Percentiles rank a stretch among this genome's conserved stretches.
These are phyloP conservation scores for Armadillidium nasatum DNA, from an alignment of 1,140 invertebrate species.

Conservation along the genomic window DNA sequence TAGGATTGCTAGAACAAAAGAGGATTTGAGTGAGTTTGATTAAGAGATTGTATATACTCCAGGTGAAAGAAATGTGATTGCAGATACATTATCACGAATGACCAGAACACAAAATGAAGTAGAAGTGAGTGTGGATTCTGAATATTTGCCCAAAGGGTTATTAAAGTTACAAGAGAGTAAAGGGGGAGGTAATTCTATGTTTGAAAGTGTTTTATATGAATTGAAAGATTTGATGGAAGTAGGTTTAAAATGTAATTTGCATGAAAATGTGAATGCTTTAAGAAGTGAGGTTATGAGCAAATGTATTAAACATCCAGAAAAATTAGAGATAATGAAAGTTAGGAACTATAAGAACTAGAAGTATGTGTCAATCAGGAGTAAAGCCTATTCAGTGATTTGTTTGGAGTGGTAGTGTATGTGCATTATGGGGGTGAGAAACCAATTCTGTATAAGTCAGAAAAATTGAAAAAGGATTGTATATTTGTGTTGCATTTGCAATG, in stretches of 20 bases:
- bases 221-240: neutral
- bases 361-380: neutral
- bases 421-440: neutral
- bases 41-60: neutral
- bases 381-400: neutral
- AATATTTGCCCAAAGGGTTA: too few relatives aligned
- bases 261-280: neutral
- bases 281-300: neutral
- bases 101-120: neutral
- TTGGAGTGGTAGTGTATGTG: neutral
- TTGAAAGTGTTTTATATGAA: neutral
- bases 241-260: neutral
- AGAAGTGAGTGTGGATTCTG: too few relatives aligned
- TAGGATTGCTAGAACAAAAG: neutral
- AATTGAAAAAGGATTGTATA: neutral
- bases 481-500: conserved; percentile 1
- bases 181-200: conserved; percentile 14
- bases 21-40: conserved; percentile 18
- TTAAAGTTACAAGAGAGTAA: too few relatives aligned
- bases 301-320: neutral
- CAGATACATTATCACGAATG: neutral
- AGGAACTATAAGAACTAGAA: neutral
- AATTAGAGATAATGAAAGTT: neutral
- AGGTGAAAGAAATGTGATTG: conserved; percentile 12
- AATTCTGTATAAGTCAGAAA: neutral